phyloP scores from a whole-genome alignment of 2,888 invertebrate species.

The Agrochola macilenta region DNA sequence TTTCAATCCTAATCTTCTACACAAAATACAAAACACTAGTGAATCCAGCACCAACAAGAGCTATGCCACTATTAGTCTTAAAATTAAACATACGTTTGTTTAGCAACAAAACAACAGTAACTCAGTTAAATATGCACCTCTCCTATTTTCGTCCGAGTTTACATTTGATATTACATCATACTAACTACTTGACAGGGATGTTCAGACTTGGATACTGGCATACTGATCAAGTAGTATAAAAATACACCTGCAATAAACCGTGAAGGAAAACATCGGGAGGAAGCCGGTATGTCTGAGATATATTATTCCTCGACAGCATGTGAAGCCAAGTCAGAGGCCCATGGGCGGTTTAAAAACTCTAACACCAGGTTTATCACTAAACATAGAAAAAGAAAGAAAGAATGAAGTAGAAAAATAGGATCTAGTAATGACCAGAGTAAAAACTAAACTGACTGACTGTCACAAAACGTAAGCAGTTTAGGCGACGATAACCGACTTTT shows the following conservation, averaged over 20 bases:
- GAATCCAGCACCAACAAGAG: neutral
- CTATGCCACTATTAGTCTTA: slow-evolving; percentile 21
- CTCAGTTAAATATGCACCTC: neutral
- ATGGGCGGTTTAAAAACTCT: no score
- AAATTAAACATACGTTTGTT: slow-evolving; percentile 12
- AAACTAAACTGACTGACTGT: no score
- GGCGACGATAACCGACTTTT: no score
- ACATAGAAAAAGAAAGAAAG: no score
- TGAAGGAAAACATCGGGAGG: no score
- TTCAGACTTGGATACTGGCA: neutral
- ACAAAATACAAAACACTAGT: neutral
- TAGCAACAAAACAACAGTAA: slow-evolving; percentile 19
- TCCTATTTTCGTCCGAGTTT: neutral
- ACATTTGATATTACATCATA: neutral
- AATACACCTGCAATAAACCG: neutral
- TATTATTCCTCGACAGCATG: no score
- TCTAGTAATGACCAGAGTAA: neutral
- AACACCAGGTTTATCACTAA: no score
- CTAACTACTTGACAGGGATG: neutral
- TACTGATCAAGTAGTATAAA: neutral
- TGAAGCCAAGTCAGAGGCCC: no score
- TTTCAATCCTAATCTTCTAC: neutral
- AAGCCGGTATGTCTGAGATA: no score
- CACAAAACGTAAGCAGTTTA: no score
- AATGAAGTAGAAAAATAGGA: no score